phyloP scores from a whole-genome alignment of 1,140 invertebrate genomes.

The Drosophila nikananu region DNA sequence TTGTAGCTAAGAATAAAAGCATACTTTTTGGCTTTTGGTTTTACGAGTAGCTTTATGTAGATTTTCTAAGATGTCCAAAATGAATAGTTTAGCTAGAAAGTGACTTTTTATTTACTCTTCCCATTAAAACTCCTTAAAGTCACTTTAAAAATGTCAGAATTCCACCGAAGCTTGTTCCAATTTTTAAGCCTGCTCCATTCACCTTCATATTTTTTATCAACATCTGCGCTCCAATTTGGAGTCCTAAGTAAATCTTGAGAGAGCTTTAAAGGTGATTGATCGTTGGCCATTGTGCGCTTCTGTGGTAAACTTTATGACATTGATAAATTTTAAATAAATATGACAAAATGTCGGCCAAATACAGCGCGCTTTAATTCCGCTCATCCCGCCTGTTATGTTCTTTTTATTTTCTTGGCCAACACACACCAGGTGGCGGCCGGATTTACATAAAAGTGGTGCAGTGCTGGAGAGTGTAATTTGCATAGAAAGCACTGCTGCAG shows the following conservation, averaged over 20 bases:
- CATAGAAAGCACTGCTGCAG: conserved; percentile 52
- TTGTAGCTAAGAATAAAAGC: background rate
- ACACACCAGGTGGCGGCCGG: conserved; percentile 35
- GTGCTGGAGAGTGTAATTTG: conserved; percentile 48
- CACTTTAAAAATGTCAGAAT: background rate
- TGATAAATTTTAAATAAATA: conserved; percentile 82
- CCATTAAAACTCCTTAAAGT: background rate
- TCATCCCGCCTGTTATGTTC: background rate
- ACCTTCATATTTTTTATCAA: background rate
- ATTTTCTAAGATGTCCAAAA: background rate
- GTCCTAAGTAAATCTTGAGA: conserved; percentile 45
- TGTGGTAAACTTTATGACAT: conserved; percentile 70
- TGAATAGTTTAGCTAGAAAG: background rate
- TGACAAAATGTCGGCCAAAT: conserved; percentile 53
- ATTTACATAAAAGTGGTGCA: conserved; percentile 59
- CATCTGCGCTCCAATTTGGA: conserved; percentile 29
- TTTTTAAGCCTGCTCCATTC: background rate
- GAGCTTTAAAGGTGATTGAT: conserved; percentile 71
- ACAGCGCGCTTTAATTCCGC: conserved; percentile 37
- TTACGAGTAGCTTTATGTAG: background rate
- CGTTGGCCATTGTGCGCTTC: conserved; percentile 7
- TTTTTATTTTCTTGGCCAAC: conserved; percentile 13
- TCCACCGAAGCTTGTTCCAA: background rate
- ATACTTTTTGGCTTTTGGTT: conserved; percentile 22
- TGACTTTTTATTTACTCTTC: background rate